A percentile compares a stretch with the other conserved stretches of the same genome.
These are phyloP conservation scores for Arremon aurantiirostris DNA, from an alignment of 2,797 vertebrate species.

Conservation along the genomic window DNA sequence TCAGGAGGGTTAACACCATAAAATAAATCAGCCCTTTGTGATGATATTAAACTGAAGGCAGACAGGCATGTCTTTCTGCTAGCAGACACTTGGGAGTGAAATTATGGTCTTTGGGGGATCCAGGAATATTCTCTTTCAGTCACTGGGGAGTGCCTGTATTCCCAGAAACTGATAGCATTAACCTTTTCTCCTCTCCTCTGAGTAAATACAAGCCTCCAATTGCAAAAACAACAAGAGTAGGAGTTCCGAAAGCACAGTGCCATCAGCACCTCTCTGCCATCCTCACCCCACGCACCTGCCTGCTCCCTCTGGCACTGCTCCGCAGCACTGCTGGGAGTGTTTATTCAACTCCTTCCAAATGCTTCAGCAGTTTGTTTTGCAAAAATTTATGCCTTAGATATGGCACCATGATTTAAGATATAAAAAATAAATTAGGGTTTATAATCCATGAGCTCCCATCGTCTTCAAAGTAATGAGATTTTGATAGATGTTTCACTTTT, in stretches of 20 bases:
- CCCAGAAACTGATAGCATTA: constrained; percentile 40
- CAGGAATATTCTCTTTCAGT: constrained; percentile 52
- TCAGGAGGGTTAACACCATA: background rate
- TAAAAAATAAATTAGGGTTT: constrained; percentile 43
- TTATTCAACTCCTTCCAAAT: background rate
- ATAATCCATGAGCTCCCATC: constrained; percentile 37
- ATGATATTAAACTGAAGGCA: background rate
- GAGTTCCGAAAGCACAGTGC: constrained; percentile 22
- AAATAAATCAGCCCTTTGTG: constrained; percentile 35
- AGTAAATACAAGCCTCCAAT: constrained; percentile 35
- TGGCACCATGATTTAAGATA: constrained; percentile 1
- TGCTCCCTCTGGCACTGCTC: background rate
- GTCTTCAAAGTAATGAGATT: constrained; percentile 47
- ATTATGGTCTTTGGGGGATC: background rate
- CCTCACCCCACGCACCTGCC: constrained; percentile 15
- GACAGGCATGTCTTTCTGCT: constrained; percentile 18
- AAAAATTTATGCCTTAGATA: constrained; percentile 36
- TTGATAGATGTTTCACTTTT: constrained; percentile 25
- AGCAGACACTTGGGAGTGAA: constrained; percentile 23
- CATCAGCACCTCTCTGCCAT: background rate
- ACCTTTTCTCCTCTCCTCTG: constrained; percentile 38
- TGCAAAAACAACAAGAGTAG: constrained; percentile 60
- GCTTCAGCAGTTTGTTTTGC: constrained; percentile 3
- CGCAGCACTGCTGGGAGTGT: background rate
- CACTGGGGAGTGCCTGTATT: constrained; percentile 34